Evolutionary conservation across 2,113 vertebrate species (phyloP), one percentile per base, ranked within the genome.

Genomic region (Nanorana parkeri): DNA sequence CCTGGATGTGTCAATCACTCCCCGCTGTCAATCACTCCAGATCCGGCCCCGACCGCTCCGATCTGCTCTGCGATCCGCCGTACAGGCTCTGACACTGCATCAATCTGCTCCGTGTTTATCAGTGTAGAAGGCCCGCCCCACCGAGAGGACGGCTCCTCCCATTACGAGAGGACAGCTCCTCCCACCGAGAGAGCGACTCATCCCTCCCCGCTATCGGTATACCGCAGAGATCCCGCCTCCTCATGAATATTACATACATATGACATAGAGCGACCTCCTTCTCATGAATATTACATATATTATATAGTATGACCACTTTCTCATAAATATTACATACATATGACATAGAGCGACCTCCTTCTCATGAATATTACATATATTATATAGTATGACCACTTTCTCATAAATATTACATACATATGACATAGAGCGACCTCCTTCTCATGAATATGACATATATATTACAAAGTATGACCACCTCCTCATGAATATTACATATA

Each of bases 61-160:
- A 13, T 52, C 41, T 11, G 41, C 20, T 8, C 71, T 56, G 51
- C 15, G 65, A 56, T 58, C 78, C 32, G 78, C 68, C 23, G 32
- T 71, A 17, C 73, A 54, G 66, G 41, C 74, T 28, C 76, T 78
- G 29, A 26, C 61, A 78, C 24, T 64, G 78, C 66, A 64, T 13
- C 36, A 56, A 51, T 29, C 64, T 6, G 56, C 67, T 29, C 56
- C 3, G 67, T 80, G 78, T 80, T 80, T 80, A 80, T 80, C 67
- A 47, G 68, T 1, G 17, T 26, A 29, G 52, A 58, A 17, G 5
- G 28, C 21, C 75, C 75, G 29, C 78, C 65, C n/a, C 78, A 41
- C 76, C 55, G 24, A 6, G 10, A 47, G 41, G 10, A 3, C 29
- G 6, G 26, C 1, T 6, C 24, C 0, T n/a, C 32, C 32, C 20